Conservation (phyloP, 2,113 vertebrate species). For the Corythaixoides concolor region DNA sequence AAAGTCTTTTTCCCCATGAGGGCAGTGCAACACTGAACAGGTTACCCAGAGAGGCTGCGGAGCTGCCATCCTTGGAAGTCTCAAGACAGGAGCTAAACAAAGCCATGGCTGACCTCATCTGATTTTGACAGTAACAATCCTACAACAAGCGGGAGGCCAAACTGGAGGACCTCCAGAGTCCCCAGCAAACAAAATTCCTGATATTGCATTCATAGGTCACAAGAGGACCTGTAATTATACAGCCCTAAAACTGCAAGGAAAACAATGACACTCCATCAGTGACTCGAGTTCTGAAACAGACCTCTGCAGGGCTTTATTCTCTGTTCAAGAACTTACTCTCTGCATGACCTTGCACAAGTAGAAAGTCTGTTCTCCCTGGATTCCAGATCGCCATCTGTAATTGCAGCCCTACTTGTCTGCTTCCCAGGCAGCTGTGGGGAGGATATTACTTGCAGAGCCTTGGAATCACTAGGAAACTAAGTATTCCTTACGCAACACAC, state of each 20-base stretch:
- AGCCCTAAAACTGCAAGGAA: neutral
- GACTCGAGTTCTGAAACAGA: neutral
- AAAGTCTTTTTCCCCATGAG: neutral
- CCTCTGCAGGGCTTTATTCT: neutral
- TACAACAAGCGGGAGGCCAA: neutral
- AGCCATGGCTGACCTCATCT: neutral
- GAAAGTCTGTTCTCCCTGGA: neutral
- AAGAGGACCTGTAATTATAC: neutral
- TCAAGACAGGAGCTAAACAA: neutral
- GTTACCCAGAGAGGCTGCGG: neutral
- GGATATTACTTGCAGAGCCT: neutral
- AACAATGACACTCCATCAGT: neutral
- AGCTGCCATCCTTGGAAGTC: neutral
- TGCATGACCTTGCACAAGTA: neutral
- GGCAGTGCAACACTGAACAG: neutral
- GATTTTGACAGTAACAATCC: neutral
- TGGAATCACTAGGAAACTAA: neutral
- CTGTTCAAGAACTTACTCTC: neutral
- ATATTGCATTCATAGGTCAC: neutral
- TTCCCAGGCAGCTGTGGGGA: neutral
- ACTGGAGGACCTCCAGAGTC: neutral
- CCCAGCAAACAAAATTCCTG: neutral
- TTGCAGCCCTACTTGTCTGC: neutral
- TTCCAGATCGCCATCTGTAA: neutral
- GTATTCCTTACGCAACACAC: slow-evolving; percentile 19